These are phyloP conservation scores for Terrapene triunguis DNA, from an alignment of 2,113 vertebrate species.

Conservation along the genomic window DNA sequence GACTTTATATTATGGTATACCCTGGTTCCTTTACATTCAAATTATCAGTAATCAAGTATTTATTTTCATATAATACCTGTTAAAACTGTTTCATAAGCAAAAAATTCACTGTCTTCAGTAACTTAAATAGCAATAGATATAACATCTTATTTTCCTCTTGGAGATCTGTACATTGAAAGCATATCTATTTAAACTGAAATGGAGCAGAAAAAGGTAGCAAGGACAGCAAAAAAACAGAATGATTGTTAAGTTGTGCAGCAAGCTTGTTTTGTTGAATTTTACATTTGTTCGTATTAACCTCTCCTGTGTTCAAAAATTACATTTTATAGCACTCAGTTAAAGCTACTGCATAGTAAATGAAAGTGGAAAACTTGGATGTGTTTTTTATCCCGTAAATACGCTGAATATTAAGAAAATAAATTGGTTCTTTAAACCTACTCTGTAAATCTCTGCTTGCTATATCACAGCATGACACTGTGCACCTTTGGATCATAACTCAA, in stretches of 20 bases:
- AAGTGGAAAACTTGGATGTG: background rate
- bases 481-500: background rate
- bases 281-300: background rate
- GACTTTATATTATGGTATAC: background rate
- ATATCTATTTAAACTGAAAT: background rate
- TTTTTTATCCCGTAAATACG: background rate
- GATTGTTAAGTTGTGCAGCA: background rate
- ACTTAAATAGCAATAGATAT: constrained; percentile 1
- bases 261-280: background rate
- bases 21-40: background rate
- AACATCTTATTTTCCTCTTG: background rate
- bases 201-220: background rate
- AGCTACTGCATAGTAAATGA: background rate
- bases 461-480: background rate
- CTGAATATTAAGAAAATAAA: background rate
- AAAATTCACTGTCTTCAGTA: background rate
- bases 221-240: background rate
- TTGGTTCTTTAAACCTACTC: background rate
- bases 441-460: background rate
- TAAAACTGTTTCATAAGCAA: background rate
- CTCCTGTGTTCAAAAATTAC: constrained; percentile 1
- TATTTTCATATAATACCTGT: background rate
- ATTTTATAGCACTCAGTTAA: background rate
- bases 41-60: background rate
- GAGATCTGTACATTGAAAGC: background rate